Base-by-base conservation (phyloP, 2,888 invertebrate genomes). In the Mamestra brassicae region DNA sequence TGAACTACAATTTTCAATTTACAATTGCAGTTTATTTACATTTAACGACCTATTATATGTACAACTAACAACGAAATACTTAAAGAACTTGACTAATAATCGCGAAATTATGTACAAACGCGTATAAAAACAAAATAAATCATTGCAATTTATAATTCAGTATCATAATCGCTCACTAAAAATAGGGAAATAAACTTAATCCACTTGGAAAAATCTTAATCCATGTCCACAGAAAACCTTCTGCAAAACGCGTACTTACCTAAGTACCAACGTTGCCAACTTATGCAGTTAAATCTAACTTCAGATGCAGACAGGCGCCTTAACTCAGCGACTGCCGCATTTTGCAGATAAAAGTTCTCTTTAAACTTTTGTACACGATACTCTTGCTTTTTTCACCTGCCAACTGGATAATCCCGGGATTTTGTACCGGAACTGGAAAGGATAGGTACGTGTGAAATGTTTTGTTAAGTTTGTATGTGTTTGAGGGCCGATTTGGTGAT, bases 301-400 rank as follows among this genome's bases (percentile, higher is more conserved):
- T 57, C 15, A 64, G 52, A 63, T 38, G 63, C 55, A 58, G 77
- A 83, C 84, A 72, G 58, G 7, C 69, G 62, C 54, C 69, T 77
- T 70, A 75, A 81, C 74, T 78, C 52, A 80, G 62, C 67, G 54
- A 64, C 47, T 61, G 58, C 42, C 70, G 72, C 69, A 75, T 76
- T 61, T 76, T 67, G 73, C 71, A 74, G 76, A 78, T 78, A 85
- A 78, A 85, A 85, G 54, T 85, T 76, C 42, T 13, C 11, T 74
- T 64, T 47, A 55, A 78, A 85, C 60, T 76, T 80, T 71, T 17
- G 34, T 52, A 65, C 47, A 47, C 62, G 76, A 75, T 76, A 76
- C 71, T 66, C 34, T 34, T 34, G 8, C 36, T 73, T 81, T 82
- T 83, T 78, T 60, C 84, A 85, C 78, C 83, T 83, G 81, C 65